phyloP scores from a whole-genome alignment of 2,888 invertebrate genomes.

The Cosmopolites sordidus region DNA sequence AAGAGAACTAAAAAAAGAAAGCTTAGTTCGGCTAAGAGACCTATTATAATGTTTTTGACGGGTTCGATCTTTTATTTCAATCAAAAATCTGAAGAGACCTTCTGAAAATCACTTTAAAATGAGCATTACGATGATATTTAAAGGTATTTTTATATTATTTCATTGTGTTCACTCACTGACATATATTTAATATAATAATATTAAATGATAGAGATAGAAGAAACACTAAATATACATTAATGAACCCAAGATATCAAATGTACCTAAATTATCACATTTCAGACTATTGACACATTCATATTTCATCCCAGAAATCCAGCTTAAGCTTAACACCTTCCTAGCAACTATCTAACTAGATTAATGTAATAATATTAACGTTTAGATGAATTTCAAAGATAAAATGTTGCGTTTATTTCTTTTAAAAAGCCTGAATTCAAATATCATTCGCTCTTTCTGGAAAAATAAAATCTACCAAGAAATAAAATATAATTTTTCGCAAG shows the following conservation, averaged over 20 bases:
- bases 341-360: neutral
- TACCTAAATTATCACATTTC: neutral
- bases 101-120: too few species aligned
- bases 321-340: neutral
- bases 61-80: neutral
- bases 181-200: too few species aligned
- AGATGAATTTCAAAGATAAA: neutral
- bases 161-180: too few species aligned
- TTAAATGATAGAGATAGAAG: too few species aligned
- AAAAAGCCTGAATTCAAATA: too few species aligned
- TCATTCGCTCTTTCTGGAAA: too few species aligned
- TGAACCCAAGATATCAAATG: neutral
- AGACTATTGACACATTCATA: neutral
- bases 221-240: neutral
- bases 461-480: too few species aligned
- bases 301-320: neutral
- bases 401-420: too few species aligned
- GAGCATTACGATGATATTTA: too few species aligned
- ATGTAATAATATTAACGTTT: neutral
- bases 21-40: neutral
- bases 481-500: slow-evolving; percentile 1
- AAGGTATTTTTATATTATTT: too few species aligned
- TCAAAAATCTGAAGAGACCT: too few species aligned
- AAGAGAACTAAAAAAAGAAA: slow-evolving; percentile 2
- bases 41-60: neutral